These are phyloP conservation scores for Lethenteron reissneri DNA, from an alignment of 2,113 vertebrate genomes.

Conservation along the genomic window DNA sequence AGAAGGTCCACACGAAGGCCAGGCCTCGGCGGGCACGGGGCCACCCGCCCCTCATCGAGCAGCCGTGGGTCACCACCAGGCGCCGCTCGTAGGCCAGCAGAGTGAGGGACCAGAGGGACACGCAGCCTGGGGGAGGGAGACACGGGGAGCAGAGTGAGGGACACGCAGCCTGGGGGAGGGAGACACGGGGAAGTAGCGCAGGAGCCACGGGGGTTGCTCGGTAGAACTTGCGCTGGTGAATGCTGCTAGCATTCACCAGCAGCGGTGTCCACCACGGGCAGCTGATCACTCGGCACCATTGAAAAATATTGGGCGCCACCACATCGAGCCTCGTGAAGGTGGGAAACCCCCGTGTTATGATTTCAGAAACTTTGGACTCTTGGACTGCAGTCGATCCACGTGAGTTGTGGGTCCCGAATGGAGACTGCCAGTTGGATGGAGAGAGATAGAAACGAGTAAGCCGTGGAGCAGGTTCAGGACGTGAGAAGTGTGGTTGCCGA, in stretches of 20 bases:
- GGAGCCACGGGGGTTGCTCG: background rate
- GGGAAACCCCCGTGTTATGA: no score
- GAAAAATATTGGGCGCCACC: no score
- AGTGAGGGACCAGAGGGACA: slow-evolving; percentile 25
- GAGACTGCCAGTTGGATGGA: no score
- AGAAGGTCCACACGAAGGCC: slow-evolving; percentile 22
- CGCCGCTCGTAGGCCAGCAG: slow-evolving; percentile 26
- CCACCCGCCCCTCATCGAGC: slow-evolving; percentile 18
- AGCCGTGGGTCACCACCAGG: slow-evolving; percentile 21
- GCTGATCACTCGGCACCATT: no score
- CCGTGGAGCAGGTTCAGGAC: no score
- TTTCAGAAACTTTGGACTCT: no score
- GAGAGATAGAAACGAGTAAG: no score
- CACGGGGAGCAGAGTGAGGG: slow-evolving; percentile 25
- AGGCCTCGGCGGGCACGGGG: slow-evolving; percentile 18
- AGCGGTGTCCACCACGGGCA: no score
- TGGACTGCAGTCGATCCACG: no score
- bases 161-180: slow-evolving; percentile 22
- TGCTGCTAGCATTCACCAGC: slow-evolving; percentile 6
- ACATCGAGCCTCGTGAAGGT: no score
- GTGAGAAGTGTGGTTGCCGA: no score
- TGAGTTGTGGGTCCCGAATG: no score
- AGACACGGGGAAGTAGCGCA: background rate
- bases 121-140: slow-evolving; percentile 19
- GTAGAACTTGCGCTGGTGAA: slow-evolving; percentile 5